A percentile compares a stretch with the other conserved stretches of the same genome.
Conservation (phyloP, 2,888 invertebrate species). For the Leptinotarsa haldemani region DNA sequence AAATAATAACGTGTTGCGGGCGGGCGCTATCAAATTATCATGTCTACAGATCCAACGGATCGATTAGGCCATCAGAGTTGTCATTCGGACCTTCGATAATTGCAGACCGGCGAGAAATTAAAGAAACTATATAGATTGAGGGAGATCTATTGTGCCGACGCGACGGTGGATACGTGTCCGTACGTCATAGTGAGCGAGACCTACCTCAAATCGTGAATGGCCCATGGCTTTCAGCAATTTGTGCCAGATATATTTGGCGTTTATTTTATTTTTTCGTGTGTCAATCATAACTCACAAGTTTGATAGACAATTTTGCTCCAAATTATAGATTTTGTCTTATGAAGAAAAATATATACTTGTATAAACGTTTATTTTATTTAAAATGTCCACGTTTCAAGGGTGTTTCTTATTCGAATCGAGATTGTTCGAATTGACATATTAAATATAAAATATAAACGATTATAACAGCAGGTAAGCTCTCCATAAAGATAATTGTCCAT, state of each 20-base stretch:
- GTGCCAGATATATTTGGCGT: constrained; percentile 13
- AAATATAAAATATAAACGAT: too few relatives aligned
- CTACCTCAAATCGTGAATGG: constrained; percentile 4
- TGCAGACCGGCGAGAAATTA: constrained; percentile 53
- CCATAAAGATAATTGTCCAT: too few relatives aligned
- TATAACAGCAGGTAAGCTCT: too few relatives aligned
- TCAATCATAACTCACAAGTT: too few relatives aligned
- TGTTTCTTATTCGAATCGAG: too few relatives aligned
- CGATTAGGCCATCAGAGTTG: constrained; percentile 60
- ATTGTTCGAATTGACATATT: too few relatives aligned
- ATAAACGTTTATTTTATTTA: too few relatives aligned
- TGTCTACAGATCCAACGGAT: constrained; percentile 54
- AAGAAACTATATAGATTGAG: constrained; percentile 29
- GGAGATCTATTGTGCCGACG: constrained; percentile 43
- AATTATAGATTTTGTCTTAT: too few relatives aligned
- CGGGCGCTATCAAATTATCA: constrained; percentile 56
- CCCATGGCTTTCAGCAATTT: constrained; percentile 20
- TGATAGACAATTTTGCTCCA: too few relatives aligned
- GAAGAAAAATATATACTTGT: too few relatives aligned
- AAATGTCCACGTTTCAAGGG: too few relatives aligned
- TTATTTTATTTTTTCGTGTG: neutral
- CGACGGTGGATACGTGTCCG: constrained; percentile 42
- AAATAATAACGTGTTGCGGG: constrained; percentile 50
- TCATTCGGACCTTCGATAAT: constrained; percentile 57
- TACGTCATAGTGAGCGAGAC: constrained; percentile 33